Percentiles rank a stretch among this genome's conserved stretches.
Conservation (phyloP, 2,113 vertebrate genomes). For the Naja naja region DNA sequence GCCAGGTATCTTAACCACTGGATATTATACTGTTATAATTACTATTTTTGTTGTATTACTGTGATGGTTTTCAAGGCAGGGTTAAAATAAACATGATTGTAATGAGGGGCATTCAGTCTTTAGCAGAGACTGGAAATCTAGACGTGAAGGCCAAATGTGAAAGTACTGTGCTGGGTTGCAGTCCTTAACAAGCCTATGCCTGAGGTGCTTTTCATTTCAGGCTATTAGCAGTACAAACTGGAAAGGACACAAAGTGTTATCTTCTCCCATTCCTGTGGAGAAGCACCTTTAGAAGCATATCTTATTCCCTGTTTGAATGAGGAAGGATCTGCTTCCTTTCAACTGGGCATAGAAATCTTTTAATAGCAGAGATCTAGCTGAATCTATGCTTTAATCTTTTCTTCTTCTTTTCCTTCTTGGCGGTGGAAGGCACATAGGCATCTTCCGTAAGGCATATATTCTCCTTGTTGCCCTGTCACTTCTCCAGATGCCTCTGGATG, state of each 20-base stretch:
- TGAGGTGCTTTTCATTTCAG: not conserved
- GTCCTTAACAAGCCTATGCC: not conserved
- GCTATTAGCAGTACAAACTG: not conserved
- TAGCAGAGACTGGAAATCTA: not conserved
- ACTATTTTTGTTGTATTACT: not conserved
- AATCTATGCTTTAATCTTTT: not conserved
- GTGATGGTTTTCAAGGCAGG: not conserved
- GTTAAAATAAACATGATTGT: not conserved
- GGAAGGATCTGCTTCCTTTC: not conserved
- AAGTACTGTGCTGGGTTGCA: not conserved
- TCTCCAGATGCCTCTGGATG: not conserved
- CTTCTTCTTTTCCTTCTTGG: not conserved
- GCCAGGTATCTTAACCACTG: not conserved
- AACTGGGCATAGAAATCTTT: not conserved
- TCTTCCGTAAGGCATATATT: not conserved
- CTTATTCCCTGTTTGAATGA: not conserved
- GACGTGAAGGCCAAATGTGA: not conserved
- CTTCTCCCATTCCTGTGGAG: not conserved
- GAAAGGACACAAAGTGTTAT: not conserved
- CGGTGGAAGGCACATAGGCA: not conserved
- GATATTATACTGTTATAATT: not conserved
- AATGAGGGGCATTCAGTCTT: not conserved
- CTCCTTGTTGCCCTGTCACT: not conserved
- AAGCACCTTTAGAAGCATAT: not conserved
- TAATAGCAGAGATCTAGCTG: not conserved